Conservation (phyloP, 2,113 vertebrate genomes). For the Prunella himalayana region DNA sequence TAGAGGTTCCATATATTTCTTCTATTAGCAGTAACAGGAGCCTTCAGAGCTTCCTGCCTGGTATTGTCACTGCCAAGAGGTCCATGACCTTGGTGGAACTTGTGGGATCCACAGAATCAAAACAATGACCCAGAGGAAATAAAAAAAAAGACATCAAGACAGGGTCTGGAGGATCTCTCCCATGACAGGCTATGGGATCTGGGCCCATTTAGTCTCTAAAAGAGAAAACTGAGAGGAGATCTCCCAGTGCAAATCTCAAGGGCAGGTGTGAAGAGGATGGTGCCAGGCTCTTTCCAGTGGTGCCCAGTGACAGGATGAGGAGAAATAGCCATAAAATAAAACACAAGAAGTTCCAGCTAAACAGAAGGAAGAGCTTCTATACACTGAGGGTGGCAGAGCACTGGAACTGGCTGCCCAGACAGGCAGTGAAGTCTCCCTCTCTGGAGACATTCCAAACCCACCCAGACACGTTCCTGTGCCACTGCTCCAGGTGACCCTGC, state of each 20-base stretch:
- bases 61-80: neutral
- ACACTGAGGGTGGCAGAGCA: neutral
- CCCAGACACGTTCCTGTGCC: accelerated
- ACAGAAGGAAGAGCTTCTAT: neutral
- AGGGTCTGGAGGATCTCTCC: neutral
- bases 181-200: accelerated
- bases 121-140: neutral
- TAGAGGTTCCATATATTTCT: neutral
- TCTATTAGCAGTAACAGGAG: neutral
- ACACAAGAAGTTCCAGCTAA: neutral
- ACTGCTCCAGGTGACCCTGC: neutral
- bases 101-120: neutral
- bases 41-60: neutral
- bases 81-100: neutral
- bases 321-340: neutral
- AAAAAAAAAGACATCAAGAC: neutral
- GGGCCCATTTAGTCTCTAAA: neutral
- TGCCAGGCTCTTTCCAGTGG: neutral
- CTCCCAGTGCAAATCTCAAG: too few relatives aligned
- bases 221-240: neutral
- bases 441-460: neutral
- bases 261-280: too few relatives aligned
- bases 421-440: neutral
- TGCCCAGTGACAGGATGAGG: neutral
- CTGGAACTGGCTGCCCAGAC: neutral